phyloP scores from a whole-genome alignment of 2,888 invertebrate genomes.

The Yponomeuta sedellus region DNA sequence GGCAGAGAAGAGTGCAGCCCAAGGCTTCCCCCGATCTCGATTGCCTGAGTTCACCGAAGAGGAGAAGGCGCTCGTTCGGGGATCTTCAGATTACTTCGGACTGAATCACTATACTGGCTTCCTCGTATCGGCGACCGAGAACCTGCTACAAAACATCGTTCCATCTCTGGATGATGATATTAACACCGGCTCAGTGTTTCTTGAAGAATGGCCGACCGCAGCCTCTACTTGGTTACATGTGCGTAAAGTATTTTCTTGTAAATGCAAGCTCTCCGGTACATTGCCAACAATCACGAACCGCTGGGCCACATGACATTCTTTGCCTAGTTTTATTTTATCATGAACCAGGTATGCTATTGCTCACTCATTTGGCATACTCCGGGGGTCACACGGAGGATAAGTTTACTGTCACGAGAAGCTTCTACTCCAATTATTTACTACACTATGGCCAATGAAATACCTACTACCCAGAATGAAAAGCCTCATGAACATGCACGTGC shows the following conservation, averaged over 20 bases:
- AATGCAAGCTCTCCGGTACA: background rate
- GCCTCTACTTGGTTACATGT: constrained; percentile 36
- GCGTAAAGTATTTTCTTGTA: background rate
- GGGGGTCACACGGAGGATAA: too few relatives aligned
- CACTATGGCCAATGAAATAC: too few relatives aligned
- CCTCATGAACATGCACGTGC: too few relatives aligned
- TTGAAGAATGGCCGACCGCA: constrained; percentile 39
- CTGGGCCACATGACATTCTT: too few relatives aligned
- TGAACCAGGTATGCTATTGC: too few relatives aligned
- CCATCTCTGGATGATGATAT: constrained; percentile 11
- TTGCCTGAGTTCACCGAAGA: constrained; percentile 60
- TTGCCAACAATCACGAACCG: too few relatives aligned
- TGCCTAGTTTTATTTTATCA: too few relatives aligned
- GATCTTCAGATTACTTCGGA: constrained; percentile 60
- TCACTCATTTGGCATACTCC: too few relatives aligned
- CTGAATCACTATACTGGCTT: constrained; percentile 81
- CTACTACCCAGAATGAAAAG: too few relatives aligned
- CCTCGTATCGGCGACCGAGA: constrained; percentile 34
- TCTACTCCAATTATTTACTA: too few relatives aligned
- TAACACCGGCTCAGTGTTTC: constrained; percentile 11
- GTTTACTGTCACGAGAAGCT: too few relatives aligned
- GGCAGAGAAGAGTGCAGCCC: constrained; percentile 53
- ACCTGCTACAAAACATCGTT: background rate
- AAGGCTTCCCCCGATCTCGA: constrained; percentile 57
- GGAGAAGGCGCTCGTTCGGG: constrained; percentile 32